These are phyloP conservation scores for Xestia ashworthii DNA, from an alignment of 2,888 invertebrate species.

Conservation along the genomic window DNA sequence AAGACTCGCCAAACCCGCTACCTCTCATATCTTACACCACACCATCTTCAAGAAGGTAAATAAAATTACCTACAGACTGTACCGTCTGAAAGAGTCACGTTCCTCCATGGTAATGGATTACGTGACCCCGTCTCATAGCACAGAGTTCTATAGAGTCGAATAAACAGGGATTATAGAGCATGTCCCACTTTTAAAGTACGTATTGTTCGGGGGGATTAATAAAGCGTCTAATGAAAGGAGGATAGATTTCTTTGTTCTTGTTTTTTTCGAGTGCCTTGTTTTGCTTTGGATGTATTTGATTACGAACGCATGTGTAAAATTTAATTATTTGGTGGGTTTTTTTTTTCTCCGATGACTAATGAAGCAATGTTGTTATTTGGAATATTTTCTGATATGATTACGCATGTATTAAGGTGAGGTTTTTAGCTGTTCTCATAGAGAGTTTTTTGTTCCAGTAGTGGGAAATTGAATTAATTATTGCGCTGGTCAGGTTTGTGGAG, in stretches of 20 bases:
- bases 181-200: constrained; percentile 68
- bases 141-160: constrained; percentile 64
- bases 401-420: not conserved
- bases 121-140: constrained; percentile 77
- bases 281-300: constrained; percentile 25
- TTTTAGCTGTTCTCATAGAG: not conserved
- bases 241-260: constrained; percentile 55
- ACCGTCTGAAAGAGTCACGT: constrained; percentile 78
- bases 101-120: constrained; percentile 84
- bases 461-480: not conserved
- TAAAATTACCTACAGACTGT: constrained; percentile 78
- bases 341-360: not conserved
- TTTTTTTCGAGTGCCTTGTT: constrained; percentile 35
- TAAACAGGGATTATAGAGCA: constrained; percentile 68
- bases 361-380: not conserved
- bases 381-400: not conserved
- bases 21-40: constrained; percentile 9
- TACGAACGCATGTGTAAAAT: constrained; percentile 8
- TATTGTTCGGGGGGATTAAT: constrained; percentile 67
- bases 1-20: not conserved
- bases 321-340: constrained; percentile 4
- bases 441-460: not conserved
- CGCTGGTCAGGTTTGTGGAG: not conserved
- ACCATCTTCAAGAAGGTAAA: constrained; percentile 73
- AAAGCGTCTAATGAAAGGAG: constrained; percentile 62